These are phyloP conservation scores for Platyrinchus mystaceus DNA, from an alignment of 2,797 vertebrate species.

Conservation along the genomic window DNA sequence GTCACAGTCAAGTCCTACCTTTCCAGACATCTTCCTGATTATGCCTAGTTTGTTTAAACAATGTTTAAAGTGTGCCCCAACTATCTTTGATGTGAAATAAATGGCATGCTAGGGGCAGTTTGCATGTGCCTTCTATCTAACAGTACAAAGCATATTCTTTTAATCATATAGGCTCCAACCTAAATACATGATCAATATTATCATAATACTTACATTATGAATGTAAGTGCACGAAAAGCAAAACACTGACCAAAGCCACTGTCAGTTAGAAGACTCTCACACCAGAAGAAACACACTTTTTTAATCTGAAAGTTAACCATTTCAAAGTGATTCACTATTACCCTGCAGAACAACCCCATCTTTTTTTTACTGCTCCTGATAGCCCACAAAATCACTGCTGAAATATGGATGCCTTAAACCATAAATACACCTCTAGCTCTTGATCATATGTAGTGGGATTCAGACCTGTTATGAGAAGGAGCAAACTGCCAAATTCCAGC, in stretches of 20 bases:
- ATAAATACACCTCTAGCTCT: neutral
- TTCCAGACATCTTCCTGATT: too few species aligned
- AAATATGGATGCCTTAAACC: neutral
- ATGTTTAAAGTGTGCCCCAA: too few species aligned
- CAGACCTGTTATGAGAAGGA: neutral
- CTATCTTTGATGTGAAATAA: too few species aligned
- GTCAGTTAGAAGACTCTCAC: neutral
- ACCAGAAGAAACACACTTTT: neutral
- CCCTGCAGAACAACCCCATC: neutral
- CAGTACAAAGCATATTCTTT: too few species aligned
- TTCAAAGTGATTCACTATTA: neutral
- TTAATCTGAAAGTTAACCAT: neutral
- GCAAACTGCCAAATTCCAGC: neutral
- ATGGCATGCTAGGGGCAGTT: too few species aligned
- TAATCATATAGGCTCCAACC: too few species aligned
- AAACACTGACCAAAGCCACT: neutral
- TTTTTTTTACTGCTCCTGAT: neutral
- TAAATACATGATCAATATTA: too few species aligned
- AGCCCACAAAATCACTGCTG: neutral
- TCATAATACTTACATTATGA: too few species aligned
- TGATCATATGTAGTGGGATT: neutral
- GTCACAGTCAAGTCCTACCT: too few species aligned
- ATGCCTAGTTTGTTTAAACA: too few species aligned
- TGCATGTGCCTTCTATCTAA: too few species aligned
- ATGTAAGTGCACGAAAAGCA: neutral